phyloP scores from a whole-genome alignment of 2,888 invertebrate genomes.

The Calameuta filiformis region DNA sequence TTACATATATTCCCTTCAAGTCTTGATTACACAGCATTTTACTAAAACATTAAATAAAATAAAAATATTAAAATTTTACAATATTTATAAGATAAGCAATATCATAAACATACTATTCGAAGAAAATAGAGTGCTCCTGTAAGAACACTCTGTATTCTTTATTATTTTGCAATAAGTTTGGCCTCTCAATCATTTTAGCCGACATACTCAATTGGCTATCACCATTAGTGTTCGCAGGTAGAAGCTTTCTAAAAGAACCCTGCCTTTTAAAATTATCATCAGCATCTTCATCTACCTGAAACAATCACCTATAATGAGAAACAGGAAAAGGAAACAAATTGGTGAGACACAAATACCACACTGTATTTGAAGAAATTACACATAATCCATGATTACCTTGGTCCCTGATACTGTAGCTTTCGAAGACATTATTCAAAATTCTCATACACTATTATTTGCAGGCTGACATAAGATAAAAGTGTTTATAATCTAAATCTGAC shows the following conservation, averaged over 20 bases:
- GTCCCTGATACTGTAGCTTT: conserved; percentile 28
- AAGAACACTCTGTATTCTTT: conserved; percentile 81
- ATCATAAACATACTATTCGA: conserved; percentile 85
- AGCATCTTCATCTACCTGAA: conserved; percentile 51
- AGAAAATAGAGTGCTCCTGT: conserved; percentile 90
- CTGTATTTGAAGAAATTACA: not conserved
- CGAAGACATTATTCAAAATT: conserved; percentile 20
- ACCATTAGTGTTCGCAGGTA: conserved; percentile 68
- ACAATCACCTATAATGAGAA: conserved; percentile 9
- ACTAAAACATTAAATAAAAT: conserved; percentile 68
- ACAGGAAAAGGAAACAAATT: not conserved
- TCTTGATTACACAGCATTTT: conserved; percentile 88
- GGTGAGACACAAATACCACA: not conserved
- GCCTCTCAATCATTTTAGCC: conserved; percentile 69
- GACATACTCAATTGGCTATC: conserved; percentile 72
- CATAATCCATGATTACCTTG: conserved; percentile 19
- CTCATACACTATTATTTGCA: not conserved
- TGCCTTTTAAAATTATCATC: conserved; percentile 67
- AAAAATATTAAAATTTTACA: not conserved
- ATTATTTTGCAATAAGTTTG: conserved; percentile 68
- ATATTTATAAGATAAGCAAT: not conserved
- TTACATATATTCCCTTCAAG: conserved; percentile 89
- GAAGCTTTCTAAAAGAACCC: conserved; percentile 71
- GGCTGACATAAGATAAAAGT: not conserved
- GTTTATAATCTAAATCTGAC: not conserved